phyloP scores from a whole-genome alignment of 2,113 vertebrate species.

The Corvus moneduloides region DNA sequence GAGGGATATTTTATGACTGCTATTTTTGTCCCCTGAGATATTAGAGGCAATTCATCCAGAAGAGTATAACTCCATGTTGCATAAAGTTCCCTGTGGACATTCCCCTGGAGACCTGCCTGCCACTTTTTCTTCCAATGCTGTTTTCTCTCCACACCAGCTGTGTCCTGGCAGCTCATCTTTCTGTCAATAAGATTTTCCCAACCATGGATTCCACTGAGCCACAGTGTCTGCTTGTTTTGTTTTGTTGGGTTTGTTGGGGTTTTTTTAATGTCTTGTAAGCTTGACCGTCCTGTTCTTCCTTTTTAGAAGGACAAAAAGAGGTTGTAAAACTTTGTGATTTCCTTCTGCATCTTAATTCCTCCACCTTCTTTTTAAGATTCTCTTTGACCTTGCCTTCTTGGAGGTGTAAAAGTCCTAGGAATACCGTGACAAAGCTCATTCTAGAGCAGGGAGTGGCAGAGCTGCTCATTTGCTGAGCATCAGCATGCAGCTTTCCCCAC shows the following conservation, averaged over 20 bases:
- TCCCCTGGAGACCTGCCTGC: background rate
- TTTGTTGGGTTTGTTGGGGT: background rate
- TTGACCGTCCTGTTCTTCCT: background rate
- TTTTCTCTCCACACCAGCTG: background rate
- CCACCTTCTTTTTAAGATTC: background rate
- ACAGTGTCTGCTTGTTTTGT: background rate
- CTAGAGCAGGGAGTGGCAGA: background rate
- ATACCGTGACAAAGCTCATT: background rate
- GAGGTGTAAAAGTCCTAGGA: background rate
- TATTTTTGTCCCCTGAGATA: background rate
- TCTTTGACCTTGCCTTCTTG: background rate
- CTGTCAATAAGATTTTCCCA: background rate
- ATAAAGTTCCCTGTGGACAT: background rate
- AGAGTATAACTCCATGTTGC: background rate
- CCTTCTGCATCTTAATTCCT: background rate
- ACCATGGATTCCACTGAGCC: background rate
- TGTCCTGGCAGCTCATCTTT: background rate
- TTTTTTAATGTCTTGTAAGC: background rate
- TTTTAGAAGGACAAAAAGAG: background rate
- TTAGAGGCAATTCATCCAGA: background rate
- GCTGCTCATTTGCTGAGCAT: background rate
- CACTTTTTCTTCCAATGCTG: background rate
- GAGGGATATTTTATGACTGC: background rate
- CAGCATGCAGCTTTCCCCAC: background rate
- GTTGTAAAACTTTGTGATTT: background rate